Conservation (phyloP, 2,888 invertebrate genomes). For the Malthinus flaveolus region DNA sequence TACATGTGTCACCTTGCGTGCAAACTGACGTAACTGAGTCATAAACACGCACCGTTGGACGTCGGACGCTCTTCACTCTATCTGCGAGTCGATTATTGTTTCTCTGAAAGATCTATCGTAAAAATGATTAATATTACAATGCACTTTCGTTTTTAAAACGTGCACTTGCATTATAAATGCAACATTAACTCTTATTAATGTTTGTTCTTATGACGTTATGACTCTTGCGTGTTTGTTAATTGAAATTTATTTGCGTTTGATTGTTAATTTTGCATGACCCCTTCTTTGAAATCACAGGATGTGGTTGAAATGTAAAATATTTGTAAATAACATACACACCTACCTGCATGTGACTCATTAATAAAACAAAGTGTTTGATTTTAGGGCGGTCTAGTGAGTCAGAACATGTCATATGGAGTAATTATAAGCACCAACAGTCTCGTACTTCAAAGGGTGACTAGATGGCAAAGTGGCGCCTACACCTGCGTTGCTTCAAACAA, state of each 20-base stretch:
- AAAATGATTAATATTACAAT: too few relatives aligned
- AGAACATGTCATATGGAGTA: constrained; percentile 82
- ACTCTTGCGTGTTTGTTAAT: constrained; percentile 11
- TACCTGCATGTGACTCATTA: constrained; percentile 6
- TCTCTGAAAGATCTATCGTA: background rate
- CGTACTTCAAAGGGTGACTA: constrained; percentile 81
- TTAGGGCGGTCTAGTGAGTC: constrained; percentile 75
- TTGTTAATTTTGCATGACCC: constrained; percentile 1
- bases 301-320: constrained; percentile 1
- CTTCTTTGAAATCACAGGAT: constrained; percentile 2
- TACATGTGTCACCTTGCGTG: constrained; percentile 31
- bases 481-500: constrained; percentile 83
- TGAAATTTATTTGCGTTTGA: constrained; percentile 9
- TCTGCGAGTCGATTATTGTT: constrained; percentile 17
- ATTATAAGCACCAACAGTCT: constrained; percentile 88
- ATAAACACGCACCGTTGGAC: constrained; percentile 33
- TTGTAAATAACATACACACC: background rate
- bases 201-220: constrained; percentile 2
- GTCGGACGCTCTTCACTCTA: too few relatives aligned
- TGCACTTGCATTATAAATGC: too few relatives aligned
- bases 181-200: background rate
- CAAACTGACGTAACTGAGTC: constrained; percentile 25
- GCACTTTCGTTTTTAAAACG: too few relatives aligned
- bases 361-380: constrained; percentile 33
- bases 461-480: constrained; percentile 82